Conservation (phyloP, 2,888 invertebrate genomes). For the Tortricodes alternella region DNA sequence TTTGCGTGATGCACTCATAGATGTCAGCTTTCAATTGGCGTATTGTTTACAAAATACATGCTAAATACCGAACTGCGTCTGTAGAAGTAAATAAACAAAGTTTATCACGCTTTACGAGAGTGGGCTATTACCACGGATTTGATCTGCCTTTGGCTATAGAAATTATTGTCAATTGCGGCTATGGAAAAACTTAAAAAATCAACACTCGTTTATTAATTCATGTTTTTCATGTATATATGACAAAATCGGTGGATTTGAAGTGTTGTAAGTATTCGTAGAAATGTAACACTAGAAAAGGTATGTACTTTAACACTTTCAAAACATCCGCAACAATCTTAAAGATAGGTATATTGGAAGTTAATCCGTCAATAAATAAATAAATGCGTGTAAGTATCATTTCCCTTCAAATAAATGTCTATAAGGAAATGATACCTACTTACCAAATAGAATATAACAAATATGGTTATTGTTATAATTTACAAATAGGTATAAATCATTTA, state of each 20-base stretch:
- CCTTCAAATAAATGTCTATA: conserved; percentile 8
- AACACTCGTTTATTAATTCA: conserved; percentile 3
- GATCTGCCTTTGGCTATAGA: conserved; percentile 6
- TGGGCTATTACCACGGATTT: neutral
- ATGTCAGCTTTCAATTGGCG: conserved; percentile 5
- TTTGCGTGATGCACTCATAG: conserved; percentile 3
- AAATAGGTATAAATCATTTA: conserved; percentile 46
- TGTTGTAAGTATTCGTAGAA: neutral
- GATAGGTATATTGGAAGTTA: conserved; percentile 39
- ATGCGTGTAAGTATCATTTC: neutral
- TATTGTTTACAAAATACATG: no score
- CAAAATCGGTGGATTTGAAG: neutral
- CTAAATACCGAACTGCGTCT: no score
- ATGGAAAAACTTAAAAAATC: no score
- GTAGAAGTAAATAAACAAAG: no score
- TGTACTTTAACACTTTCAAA: neutral
- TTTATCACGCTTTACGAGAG: no score
- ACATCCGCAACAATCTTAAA: conserved; percentile 1
- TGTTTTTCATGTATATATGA: conserved; percentile 2
- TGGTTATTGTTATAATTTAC: conserved; percentile 51
- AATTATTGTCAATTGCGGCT: conserved; percentile 29
- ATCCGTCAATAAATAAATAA: conserved; percentile 44
- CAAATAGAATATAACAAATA: conserved; percentile 10
- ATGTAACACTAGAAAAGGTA: neutral
- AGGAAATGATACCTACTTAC: conserved; percentile 13